Evolutionary conservation across 2,797 vertebrate species (phyloP), one percentile per base, ranked within the genome.

Genomic region (Sebastes jordani): DNA sequence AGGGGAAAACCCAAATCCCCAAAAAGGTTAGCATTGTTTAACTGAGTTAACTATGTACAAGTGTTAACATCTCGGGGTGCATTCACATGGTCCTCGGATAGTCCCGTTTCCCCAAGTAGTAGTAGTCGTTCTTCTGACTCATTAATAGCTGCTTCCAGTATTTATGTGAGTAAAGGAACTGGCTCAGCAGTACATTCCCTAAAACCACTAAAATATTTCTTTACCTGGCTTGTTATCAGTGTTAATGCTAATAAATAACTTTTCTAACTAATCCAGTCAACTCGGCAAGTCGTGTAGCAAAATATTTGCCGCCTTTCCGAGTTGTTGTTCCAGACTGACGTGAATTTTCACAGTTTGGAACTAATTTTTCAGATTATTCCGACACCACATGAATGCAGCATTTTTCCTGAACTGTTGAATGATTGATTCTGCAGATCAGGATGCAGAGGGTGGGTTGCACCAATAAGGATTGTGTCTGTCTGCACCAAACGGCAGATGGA

Each of bases 21-120:
- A 95, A 90, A 93, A 95, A 94, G 94, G 95, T 96, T 78, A 7
- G 78, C 30, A 16, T 42, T 59, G 7, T 78, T 81, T 16, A 18
- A 10, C 6, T 30, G 2, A 23, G 5, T 69, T 52, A 55, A 56
- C 23, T n/a, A 6, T 42, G 38, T 2, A 23, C 54, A 14, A 11
- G 2, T 29, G 7, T 66, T 20, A 13, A 67, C 3, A 54, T 64
- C 18, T 55, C 36, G 61, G 20, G 36, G 63, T 18, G 62, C 36
- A 65, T 42, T 42, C 23, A 42, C 22, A 6, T 18, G 62, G 22
- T 63, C 61, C 13, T 23, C 7, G 7, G 61, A 36, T 23, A 34
- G 55, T 25, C 13, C 38, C 38, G 38, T 42, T 42, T 42, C 38
- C 38, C 38, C 38, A 42, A 6, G 14, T 42, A 42, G 14, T n/a